A percentile compares a stretch with the other conserved stretches of the same genome.
These are phyloP conservation scores for Panthera tigris DNA, from an alignment of 2,113 vertebrate species.

Conservation along the genomic window DNA sequence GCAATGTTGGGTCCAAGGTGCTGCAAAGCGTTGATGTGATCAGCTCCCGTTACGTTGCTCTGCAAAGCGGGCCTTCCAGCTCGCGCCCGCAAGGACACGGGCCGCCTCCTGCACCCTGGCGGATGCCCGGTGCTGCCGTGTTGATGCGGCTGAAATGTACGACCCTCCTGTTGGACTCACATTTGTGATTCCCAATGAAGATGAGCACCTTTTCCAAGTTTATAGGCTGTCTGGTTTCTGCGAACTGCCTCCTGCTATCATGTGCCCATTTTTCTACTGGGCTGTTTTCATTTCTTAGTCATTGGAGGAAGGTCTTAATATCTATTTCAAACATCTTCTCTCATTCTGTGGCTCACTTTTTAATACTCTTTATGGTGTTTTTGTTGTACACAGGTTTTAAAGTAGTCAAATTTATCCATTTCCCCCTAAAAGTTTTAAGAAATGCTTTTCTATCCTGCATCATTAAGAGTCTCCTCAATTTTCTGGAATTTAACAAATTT, in stretches of 20 bases:
- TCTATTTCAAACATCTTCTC: not conserved
- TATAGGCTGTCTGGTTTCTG: not conserved
- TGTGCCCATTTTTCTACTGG: not conserved
- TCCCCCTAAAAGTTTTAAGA: not conserved
- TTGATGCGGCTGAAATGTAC: fast-evolving
- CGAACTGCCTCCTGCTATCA: not conserved
- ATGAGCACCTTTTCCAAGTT: not conserved
- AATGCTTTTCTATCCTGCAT: not conserved
- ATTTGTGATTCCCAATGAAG: not conserved
- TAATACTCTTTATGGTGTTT: not conserved
- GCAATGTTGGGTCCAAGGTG: too few species aligned
- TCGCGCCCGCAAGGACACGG: too few species aligned
- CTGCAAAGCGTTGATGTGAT: too few species aligned
- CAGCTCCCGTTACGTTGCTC: not conserved
- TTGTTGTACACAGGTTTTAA: not conserved
- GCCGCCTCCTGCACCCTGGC: too few species aligned
- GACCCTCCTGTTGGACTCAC: not conserved
- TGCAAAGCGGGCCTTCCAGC: fast-evolving
- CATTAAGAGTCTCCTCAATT: not conserved
- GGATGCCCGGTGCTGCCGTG: not conserved
- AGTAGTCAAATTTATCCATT: not conserved
- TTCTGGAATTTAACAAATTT: not conserved
- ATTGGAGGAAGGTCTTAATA: not conserved
- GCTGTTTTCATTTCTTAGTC: not conserved
- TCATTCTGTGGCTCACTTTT: not conserved